Evolutionary conservation across 2,888 invertebrate species (phyloP).

Genomic region (Ceraclea dissimilis): DNA sequence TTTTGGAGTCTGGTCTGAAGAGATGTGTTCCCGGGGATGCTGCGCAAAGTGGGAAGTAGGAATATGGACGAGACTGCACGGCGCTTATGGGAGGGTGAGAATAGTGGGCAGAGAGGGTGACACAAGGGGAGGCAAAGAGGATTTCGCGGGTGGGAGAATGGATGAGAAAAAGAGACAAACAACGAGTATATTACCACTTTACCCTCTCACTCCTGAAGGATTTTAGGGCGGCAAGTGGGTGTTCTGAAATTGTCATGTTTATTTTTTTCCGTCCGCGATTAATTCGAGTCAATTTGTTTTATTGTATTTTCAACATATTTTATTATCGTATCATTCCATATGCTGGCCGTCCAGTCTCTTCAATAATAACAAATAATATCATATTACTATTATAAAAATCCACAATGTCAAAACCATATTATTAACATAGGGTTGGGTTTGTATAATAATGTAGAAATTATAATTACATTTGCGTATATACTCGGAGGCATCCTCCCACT

Average conservation of each 20-base stretch:
- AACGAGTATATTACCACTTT: background rate
- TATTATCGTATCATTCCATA: background rate
- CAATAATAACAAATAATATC: too few relatives aligned
- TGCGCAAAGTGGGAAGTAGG: slow-evolving; percentile 53
- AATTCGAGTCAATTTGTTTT: slow-evolving; percentile 2
- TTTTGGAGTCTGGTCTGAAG: slow-evolving; percentile 44
- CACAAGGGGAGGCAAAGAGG: slow-evolving; percentile 29
- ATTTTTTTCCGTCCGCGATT: background rate
- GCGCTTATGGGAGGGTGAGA: slow-evolving; percentile 43
- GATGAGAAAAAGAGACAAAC: background rate
- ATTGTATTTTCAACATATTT: slow-evolving; percentile 2
- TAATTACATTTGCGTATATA: too few relatives aligned
- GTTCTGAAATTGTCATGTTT: slow-evolving; percentile 8
- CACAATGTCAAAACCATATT: too few relatives aligned
- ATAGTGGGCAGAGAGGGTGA: slow-evolving; percentile 24
- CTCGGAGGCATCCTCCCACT: too few relatives aligned
- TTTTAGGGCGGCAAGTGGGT: slow-evolving; percentile 9
- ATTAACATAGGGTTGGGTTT: too few relatives aligned
- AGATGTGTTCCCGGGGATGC: slow-evolving; percentile 49
- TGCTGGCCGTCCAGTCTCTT: too few relatives aligned
- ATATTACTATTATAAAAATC: too few relatives aligned
- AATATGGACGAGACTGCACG: slow-evolving; percentile 53
- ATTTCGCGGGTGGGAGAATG: slow-evolving; percentile 28
- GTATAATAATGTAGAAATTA: too few relatives aligned
- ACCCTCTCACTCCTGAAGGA: slow-evolving; percentile 8